phyloP scores from a whole-genome alignment of 1,140 invertebrate genomes.

The Babylonia areolata region DNA sequence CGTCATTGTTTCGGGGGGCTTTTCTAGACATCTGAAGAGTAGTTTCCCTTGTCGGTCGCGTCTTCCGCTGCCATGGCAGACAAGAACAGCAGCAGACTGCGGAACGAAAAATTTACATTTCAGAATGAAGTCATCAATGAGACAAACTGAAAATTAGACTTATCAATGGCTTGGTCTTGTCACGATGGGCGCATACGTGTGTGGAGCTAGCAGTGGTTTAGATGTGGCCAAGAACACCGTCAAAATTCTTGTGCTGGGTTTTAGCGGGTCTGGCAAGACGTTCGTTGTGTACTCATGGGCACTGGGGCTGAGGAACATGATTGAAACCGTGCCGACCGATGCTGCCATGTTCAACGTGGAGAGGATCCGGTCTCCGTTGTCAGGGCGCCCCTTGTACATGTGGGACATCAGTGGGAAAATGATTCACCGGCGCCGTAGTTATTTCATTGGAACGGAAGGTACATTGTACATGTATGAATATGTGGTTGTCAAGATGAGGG shows the following conservation, averaged over 20 bases:
- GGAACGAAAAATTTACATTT: neutral
- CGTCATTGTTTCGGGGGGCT: too few species aligned
- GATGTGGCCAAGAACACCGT: constrained; percentile 6
- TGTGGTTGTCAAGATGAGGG: too few species aligned
- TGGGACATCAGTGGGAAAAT: constrained; percentile 36
- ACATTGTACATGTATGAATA: too few species aligned
- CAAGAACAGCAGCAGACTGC: neutral
- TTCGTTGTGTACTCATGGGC: constrained; percentile 29
- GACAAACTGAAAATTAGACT: neutral
- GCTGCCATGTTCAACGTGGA: constrained; percentile 38
- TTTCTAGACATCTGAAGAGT: neutral
- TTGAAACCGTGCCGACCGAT: constrained; percentile 24
- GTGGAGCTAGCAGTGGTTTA: neutral
- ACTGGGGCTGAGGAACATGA: constrained; percentile 24
- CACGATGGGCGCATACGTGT: neutral
- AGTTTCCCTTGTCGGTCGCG: neutral
- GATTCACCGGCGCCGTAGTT: constrained; percentile 16
- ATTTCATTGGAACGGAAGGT: constrained; percentile 31
- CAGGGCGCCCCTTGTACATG: constrained; percentile 5
- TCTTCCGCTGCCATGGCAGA: neutral
- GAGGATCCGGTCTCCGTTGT: neutral
- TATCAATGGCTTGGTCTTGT: neutral
- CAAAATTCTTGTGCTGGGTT: constrained; percentile 34
- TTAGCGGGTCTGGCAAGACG: constrained; percentile 30
- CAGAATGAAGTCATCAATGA: neutral